These are phyloP conservation scores for Serinus canaria DNA, from an alignment of 2,113 vertebrate genomes.

Conservation along the genomic window DNA sequence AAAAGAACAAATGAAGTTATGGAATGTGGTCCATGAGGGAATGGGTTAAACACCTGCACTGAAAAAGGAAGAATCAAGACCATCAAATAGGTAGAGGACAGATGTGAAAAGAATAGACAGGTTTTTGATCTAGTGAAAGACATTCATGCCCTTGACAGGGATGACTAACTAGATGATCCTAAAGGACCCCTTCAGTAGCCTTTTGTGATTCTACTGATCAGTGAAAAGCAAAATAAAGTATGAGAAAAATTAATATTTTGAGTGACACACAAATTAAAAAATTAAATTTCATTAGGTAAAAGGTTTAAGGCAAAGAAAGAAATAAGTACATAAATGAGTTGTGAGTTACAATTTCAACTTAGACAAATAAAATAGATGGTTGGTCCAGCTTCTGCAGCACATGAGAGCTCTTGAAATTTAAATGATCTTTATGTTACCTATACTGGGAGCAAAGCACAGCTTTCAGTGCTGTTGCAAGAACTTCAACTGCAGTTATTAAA, in stretches of 20 bases:
- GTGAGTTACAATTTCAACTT: background rate
- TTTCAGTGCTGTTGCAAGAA: background rate
- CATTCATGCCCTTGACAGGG: background rate
- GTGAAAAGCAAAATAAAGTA: background rate
- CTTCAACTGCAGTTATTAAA: background rate
- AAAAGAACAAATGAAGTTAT: background rate
- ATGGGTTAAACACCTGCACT: background rate
- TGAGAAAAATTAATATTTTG: background rate
- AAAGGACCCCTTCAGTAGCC: background rate
- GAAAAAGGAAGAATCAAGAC: background rate
- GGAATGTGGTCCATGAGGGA: background rate
- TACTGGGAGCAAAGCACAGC: background rate
- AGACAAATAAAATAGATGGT: background rate
- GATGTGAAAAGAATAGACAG: background rate
- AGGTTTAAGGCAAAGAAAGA: background rate
- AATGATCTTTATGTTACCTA: background rate
- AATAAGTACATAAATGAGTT: background rate
- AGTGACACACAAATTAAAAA: background rate
- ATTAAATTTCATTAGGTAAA: background rate
- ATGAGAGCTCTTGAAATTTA: background rate
- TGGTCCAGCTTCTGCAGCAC: background rate
- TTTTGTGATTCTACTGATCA: background rate
- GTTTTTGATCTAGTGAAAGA: background rate
- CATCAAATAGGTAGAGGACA: background rate
- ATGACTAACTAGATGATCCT: background rate